Conservation (phyloP, 2,888 invertebrate species). For the Xylophagus ater region DNA sequence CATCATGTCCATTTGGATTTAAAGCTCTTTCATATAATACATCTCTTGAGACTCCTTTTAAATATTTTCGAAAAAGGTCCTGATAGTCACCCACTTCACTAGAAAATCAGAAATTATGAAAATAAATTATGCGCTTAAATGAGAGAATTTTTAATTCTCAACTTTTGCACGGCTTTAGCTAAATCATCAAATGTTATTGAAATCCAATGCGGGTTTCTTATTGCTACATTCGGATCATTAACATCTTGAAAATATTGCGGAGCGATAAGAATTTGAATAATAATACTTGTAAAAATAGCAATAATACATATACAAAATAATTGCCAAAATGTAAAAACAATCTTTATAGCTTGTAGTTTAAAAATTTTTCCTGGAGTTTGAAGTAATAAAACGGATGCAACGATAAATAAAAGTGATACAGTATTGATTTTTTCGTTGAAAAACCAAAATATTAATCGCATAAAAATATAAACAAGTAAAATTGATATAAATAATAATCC, state of each 20-base stretch:
- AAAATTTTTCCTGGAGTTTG: not conserved
- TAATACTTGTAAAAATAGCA: not conserved
- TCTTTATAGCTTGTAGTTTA: not conserved
- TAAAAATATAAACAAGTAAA: not conserved
- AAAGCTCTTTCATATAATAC: constrained; percentile 5
- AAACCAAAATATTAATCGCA: not conserved
- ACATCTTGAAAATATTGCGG: not conserved
- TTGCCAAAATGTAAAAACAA: not conserved
- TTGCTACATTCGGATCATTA: constrained; percentile 2
- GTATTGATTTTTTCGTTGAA: not conserved
- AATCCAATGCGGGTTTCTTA: constrained; percentile 1
- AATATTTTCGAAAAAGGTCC: not conserved
- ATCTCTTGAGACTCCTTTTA: not conserved
- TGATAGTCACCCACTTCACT: not conserved
- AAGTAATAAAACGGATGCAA: not conserved
- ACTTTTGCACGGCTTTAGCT: not conserved
- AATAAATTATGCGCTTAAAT: not conserved
- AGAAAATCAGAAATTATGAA: not conserved
- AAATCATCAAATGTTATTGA: constrained; percentile 6
- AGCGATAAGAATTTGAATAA: constrained; percentile 3
- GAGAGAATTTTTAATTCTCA: not conserved
- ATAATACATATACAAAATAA: constrained; percentile 2
- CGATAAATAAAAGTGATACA: not conserved
- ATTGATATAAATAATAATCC: not conserved
- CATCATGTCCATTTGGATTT: constrained; percentile 5